Percentiles rank a stretch among this genome's conserved stretches.
These are phyloP conservation scores for Oreochromis tanganicae DNA, from an alignment of 2,113 vertebrate genomes.

Conservation along the genomic window DNA sequence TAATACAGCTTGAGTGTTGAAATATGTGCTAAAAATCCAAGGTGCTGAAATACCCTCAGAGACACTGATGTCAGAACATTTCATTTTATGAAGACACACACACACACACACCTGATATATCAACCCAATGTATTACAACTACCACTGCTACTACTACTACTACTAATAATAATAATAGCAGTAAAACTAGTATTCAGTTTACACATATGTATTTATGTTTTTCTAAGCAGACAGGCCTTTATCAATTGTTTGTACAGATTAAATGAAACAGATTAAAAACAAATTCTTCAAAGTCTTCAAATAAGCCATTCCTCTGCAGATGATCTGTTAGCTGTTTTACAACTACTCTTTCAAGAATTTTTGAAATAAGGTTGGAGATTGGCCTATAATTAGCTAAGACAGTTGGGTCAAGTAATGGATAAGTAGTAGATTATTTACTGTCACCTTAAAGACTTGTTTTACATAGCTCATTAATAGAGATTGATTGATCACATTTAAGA, in stretches of 20 bases:
- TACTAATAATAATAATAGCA: rapidly evolving
- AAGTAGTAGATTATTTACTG: background rate
- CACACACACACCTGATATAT: background rate
- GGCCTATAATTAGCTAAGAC: background rate
- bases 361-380: background rate
- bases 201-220: background rate
- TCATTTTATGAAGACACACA: background rate
- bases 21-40: too few relatives aligned
- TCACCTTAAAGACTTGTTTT: background rate
- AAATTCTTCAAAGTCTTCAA: background rate
- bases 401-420: background rate
- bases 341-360: background rate
- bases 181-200: background rate
- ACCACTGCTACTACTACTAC: background rate
- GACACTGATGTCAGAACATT: background rate
- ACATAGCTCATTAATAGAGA: background rate
- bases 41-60: too few relatives aligned
- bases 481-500: background rate
- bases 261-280: background rate
- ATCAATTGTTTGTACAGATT: background rate
- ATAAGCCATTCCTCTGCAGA: background rate
- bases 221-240: background rate
- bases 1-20: background rate
- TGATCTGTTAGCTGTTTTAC: background rate
- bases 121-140: background rate